Evolutionary conservation across 1,140 invertebrate genomes (phyloP), one percentile per base, ranked within the genome.

Genomic region (Himalopsyche phryganea): DNA sequence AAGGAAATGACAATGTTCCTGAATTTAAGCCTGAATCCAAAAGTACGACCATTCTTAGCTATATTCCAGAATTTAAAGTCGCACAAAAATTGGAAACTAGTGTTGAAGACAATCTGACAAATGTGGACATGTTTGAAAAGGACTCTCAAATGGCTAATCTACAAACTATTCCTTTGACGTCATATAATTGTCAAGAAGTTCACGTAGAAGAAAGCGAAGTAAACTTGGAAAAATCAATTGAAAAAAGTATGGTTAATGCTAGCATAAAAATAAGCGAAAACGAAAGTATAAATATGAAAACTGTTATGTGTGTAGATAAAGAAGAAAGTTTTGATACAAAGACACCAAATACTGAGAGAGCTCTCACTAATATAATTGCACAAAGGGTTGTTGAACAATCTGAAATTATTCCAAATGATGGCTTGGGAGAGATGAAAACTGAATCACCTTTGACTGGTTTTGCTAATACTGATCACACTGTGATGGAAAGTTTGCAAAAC

Each of bases 351-450:
- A 13, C 35, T 11, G 60, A 62, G 44, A 58, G 38, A 35, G 60
- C 60, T 17, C n/a, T 10, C 9, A 4, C 55, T 10, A 62, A 58
- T 45, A 13, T 56, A 32, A 38, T 19, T 17, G 10, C 36, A 14
- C 32, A 46, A 57, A 69, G 71, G 65, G 71, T 75, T 20, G 76
- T 74, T 42, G 67, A 75, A 70, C 70, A 71, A 58, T 69, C 65
- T 11, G 65, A 72, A 66, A 64, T 74, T 15, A 58, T 67, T 19
- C 44, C 69, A 33, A 60, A 76, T 56, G 66, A 63, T 52, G 58
- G 60, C 17, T 61, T 69, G 20, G 65, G 58, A 35, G 65, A 76
- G 42, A 61, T 73, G 33, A 48, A 52, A 40, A 50, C 65, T 44
- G 13, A 55, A 14, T 23, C 44, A 52, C 67, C 66, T 19, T 20